Conservation (phyloP, 2,888 invertebrate species). For the Cephalotes varians region DNA sequence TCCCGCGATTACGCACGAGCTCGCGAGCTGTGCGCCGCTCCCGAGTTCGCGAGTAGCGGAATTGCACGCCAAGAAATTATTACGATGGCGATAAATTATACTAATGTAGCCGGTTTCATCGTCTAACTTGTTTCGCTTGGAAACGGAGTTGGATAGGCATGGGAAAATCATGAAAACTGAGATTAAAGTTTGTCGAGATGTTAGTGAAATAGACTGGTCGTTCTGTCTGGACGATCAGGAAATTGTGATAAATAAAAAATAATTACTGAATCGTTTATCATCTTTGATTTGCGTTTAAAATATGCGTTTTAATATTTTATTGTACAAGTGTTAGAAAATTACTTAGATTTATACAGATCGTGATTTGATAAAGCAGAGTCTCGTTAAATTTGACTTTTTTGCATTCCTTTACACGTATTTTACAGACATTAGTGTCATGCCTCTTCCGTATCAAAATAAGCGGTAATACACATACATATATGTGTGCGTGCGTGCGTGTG, state of each 20-base stretch:
- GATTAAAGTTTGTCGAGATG: slow-evolving; percentile 21
- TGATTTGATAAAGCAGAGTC: too few relatives aligned
- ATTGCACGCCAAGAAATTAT: slow-evolving; percentile 24
- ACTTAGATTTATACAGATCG: background rate
- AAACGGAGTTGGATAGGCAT: background rate
- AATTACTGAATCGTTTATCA: background rate
- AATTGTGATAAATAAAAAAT: background rate
- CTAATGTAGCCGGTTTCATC: slow-evolving; percentile 11
- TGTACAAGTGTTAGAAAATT: background rate
- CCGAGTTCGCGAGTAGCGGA: background rate
- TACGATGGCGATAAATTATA: slow-evolving; percentile 36
- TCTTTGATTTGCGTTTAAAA: background rate
- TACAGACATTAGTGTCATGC: too few relatives aligned
- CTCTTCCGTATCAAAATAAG: too few relatives aligned
- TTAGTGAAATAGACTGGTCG: background rate
- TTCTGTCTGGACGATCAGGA: background rate
- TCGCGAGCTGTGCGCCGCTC: background rate
- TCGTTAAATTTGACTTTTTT: too few relatives aligned
- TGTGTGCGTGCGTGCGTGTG: too few relatives aligned
- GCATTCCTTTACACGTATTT: too few relatives aligned
- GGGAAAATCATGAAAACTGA: background rate
- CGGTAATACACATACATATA: too few relatives aligned
- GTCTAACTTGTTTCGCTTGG: slow-evolving; percentile 8
- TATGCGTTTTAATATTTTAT: background rate
- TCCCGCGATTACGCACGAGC: slow-evolving; percentile 31